Conservation (phyloP, 1,140 invertebrate species). For the Lamellibrachia luymesi region DNA sequence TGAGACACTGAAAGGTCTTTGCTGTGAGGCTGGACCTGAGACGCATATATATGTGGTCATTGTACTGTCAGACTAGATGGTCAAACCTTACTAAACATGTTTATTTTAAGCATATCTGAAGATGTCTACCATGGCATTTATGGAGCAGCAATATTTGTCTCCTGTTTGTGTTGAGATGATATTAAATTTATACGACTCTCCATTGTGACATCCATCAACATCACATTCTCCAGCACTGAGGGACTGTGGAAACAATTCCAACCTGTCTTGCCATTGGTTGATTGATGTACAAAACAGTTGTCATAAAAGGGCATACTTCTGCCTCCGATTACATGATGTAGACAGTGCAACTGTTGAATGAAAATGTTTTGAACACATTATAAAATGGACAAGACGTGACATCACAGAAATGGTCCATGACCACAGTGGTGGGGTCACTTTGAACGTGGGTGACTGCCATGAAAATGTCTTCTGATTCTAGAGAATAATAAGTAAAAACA, state of each 20-base stretch:
- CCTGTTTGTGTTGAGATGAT: background rate
- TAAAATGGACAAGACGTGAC: background rate
- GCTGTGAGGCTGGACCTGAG: background rate
- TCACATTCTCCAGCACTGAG: background rate
- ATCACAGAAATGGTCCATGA: background rate
- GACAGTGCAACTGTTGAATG: background rate
- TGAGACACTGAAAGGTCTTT: background rate
- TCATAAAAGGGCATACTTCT: background rate
- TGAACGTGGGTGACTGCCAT: background rate
- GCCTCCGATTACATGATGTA: background rate
- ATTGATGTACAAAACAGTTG: background rate
- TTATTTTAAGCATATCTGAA: background rate
- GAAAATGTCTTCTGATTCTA: background rate
- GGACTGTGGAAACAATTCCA: background rate
- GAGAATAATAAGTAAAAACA: background rate
- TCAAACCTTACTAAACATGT: background rate
- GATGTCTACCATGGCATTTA: background rate
- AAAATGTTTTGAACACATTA: background rate
- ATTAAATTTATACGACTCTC: background rate
- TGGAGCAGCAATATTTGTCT: background rate
- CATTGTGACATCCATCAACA: background rate
- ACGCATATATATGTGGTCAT: background rate
- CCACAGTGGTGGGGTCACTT: background rate
- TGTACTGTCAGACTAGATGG: background rate
- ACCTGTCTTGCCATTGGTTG: background rate